Evolutionary conservation across 2,888 invertebrate species (phyloP).

Genomic region (Pilophorus perplexus): DNA sequence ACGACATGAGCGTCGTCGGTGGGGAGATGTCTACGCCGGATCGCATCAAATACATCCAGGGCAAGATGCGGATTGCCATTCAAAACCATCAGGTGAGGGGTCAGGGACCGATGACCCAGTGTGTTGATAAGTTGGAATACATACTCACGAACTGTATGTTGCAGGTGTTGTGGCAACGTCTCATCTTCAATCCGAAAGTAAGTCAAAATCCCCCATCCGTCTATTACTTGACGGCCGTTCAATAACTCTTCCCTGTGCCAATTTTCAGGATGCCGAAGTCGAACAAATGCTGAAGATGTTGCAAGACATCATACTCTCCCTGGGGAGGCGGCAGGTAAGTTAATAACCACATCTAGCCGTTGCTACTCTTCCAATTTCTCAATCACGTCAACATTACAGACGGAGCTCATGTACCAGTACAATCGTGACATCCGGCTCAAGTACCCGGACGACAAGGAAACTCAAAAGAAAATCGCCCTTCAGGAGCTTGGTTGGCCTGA

Average conservation of each 20-base stretch:
- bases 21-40: slow-evolving; percentile 28
- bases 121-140: not conserved
- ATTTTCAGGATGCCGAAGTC: slow-evolving; percentile 41
- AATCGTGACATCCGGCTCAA: slow-evolving; percentile 28
- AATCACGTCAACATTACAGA: not conserved
- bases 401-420: slow-evolving; percentile 33
- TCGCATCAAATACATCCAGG: slow-evolving; percentile 60
- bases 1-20: too few relatives aligned
- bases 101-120: not conserved
- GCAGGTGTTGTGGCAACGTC: not conserved
- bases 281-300: slow-evolving; percentile 58
- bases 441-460: not conserved
- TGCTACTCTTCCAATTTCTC: not conserved
- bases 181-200: not conserved
- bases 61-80: slow-evolving; percentile 62
- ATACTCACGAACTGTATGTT: not conserved
- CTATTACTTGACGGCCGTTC: not conserved
- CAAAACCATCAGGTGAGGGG: slow-evolving; percentile 62
- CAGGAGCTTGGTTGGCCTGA: slow-evolving; percentile 20
- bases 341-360: slow-evolving; percentile 2
- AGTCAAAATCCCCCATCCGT: too few relatives aligned
- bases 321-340: slow-evolving; percentile 62
- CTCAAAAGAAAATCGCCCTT: too few relatives aligned
- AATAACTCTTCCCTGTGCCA: not conserved
- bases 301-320: slow-evolving; percentile 60